These are phyloP conservation scores for Crenuchus spilurus DNA, from an alignment of 2,797 vertebrate species.

Conservation along the genomic window DNA sequence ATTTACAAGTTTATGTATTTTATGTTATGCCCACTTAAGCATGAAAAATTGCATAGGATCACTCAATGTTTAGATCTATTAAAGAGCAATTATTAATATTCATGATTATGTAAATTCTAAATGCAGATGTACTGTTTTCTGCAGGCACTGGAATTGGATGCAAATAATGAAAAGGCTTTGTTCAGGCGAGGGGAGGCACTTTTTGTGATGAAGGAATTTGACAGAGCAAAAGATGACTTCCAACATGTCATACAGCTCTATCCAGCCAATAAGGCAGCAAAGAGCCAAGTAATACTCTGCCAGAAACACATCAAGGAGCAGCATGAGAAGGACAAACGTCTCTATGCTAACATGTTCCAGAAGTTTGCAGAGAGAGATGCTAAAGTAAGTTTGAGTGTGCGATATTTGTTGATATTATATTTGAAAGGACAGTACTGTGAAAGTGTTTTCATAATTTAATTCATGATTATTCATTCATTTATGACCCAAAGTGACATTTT, in stretches of 20 bases:
- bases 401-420: neutral
- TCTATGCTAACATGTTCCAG: slow-evolving; percentile 98
- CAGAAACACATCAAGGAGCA: slow-evolving; percentile 91
- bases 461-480: too few relatives aligned
- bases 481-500: too few relatives aligned
- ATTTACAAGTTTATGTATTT: too few relatives aligned
- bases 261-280: slow-evolving; percentile 93
- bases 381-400: slow-evolving; percentile 77
- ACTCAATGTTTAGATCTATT: too few relatives aligned
- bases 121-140: neutral
- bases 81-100: too few relatives aligned
- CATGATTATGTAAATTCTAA: too few relatives aligned
- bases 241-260: slow-evolving; percentile 90
- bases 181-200: slow-evolving; percentile 93
- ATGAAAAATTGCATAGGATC: too few relatives aligned
- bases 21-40: too few relatives aligned
- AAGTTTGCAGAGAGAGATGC: slow-evolving; percentile 90
- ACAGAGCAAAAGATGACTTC: slow-evolving; percentile 87
- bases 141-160: slow-evolving; percentile 90
- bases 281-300: slow-evolving; percentile 84
- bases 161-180: slow-evolving; percentile 91
- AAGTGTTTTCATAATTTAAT: too few relatives aligned
- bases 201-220: slow-evolving; percentile 90
- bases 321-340: slow-evolving; percentile 92
- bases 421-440: neutral